Percentiles rank a stretch among this genome's conserved stretches.
phyloP scores from a whole-genome alignment of 2,888 invertebrate genomes.

The Xylota segnis region DNA sequence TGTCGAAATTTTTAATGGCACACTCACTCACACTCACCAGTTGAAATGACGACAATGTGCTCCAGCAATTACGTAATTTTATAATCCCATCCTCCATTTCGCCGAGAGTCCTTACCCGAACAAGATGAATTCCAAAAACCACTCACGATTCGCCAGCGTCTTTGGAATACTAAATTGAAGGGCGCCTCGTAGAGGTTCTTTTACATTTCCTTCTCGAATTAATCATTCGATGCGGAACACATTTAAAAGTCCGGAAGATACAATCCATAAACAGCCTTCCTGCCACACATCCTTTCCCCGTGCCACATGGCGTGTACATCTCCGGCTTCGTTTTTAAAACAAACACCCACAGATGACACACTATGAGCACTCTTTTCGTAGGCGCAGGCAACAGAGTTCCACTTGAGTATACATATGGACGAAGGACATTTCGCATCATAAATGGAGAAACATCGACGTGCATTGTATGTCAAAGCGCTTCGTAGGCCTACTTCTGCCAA shows the following conservation, averaged over 20 bases:
- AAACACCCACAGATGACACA: conserved; percentile 44
- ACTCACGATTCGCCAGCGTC: conserved; percentile 19
- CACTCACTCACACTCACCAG: not conserved
- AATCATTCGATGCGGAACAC: conserved; percentile 55
- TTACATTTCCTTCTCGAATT: conserved; percentile 25
- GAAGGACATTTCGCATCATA: conserved; percentile 47
- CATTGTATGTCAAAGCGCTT: conserved; percentile 45
- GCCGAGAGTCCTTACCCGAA: not conserved
- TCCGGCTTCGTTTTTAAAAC: not conserved
- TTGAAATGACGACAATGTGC: not conserved
- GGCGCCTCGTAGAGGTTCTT: not conserved
- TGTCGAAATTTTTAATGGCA: conserved; percentile 6
- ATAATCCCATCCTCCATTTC: conserved; percentile 23
- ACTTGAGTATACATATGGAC: not conserved
- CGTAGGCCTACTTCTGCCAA: conserved; percentile 17
- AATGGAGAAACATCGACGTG: conserved; percentile 47
- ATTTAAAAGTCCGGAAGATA: conserved; percentile 48
- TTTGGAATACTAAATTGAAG: conserved; percentile 45
- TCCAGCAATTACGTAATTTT: conserved; percentile 29
- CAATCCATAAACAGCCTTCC: conserved; percentile 34
- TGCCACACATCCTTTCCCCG: conserved; percentile 26
- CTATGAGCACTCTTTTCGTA: conserved; percentile 3
- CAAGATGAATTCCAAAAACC: conserved; percentile 22
- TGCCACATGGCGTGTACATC: conserved; percentile 31
- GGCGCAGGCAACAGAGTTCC: conserved; percentile 15